These are phyloP conservation scores for Lepisosteus oculatus DNA, from an alignment of 2,113 vertebrate species.

Conservation along the genomic window DNA sequence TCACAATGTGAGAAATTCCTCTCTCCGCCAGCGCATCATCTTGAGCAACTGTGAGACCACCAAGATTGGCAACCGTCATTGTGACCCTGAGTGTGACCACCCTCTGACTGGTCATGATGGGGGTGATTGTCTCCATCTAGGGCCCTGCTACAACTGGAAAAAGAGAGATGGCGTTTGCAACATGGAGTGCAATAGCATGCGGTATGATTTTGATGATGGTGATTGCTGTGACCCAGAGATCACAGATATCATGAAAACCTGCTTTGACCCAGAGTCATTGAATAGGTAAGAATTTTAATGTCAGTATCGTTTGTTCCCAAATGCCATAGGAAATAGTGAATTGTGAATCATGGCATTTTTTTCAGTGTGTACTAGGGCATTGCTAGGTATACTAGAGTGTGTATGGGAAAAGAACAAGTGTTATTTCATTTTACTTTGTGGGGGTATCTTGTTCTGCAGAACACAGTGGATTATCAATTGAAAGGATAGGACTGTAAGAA, in stretches of 20 bases:
- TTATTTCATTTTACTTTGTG: constrained; percentile 21
- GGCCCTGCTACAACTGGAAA: constrained; percentile 86
- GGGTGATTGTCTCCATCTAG: constrained; percentile 80
- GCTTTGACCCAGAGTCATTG: constrained; percentile 90
- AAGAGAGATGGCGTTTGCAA: constrained; percentile 84
- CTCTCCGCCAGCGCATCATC: constrained; percentile 70
- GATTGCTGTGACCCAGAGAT: constrained; percentile 86
- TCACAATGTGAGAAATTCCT: constrained; percentile 74
- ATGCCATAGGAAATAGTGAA: too few relatives aligned
- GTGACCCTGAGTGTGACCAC: constrained; percentile 89
- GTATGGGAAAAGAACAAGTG: background rate
- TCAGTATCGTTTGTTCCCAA: background rate
- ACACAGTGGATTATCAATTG: constrained; percentile 44
- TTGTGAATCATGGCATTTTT: too few relatives aligned
- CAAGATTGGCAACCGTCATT: constrained; percentile 90
- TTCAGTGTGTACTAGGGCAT: background rate
- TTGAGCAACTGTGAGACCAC: constrained; percentile 88
- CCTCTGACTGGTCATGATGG: constrained; percentile 87
- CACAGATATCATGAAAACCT: constrained; percentile 78
- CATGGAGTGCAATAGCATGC: constrained; percentile 86
- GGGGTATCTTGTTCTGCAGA: constrained; percentile 30
- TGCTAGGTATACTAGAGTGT: background rate
- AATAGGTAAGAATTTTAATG: constrained; percentile 69
- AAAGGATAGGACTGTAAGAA: constrained; percentile 45
- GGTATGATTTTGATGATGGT: constrained; percentile 90